Base-by-base conservation (phyloP, 1,140 invertebrate genomes). In the Heliconius nattereri region DNA sequence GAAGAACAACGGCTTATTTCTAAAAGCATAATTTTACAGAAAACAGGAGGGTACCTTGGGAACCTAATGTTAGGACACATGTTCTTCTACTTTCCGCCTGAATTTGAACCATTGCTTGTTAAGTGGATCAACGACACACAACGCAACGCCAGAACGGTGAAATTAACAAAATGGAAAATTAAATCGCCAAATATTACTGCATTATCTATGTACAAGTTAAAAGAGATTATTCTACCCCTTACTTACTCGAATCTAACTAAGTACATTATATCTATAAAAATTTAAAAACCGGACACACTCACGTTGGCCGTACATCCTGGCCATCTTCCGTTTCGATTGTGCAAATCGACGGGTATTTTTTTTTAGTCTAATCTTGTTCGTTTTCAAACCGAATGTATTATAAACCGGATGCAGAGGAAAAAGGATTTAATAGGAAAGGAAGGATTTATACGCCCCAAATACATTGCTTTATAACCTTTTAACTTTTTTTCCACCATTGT, bases 371-470 rank as follows among this genome's bases (percentile, higher is more conserved):
- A 66, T 66, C 60, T 66, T 66, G 54, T 66, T 66, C 20, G 26
- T 66, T 26, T 66, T 66, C 6, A 66, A 66, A 66, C 60, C 26
- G 23, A 60, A 66, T 66, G 60, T 66, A 66, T 66, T 3, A 23
- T 66, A 29, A 26, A 26, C 60, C 60, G 60, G 60, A 66, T 66
- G 60, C 26, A 66, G 26, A 66, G 23, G 23, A 13, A 66, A 29
- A 16, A 66, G 60, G 60, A 66, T 66, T 66, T 66, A 66, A 66
- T 66, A 66, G 23, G 60, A 66, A 8, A 66, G 23, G 9, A 29
- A 66, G 60, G 60, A 26, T 66, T 66, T 66, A n/a, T 66, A 66
- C 60, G 60, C 60, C 60, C 54, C 60, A 66, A 66, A 66, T 66
- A 66, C 60, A 26, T 66, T 66, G 60, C 60, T 66, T 66, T 29